Conservation (phyloP, 2,113 vertebrate genomes). For the Haplochromis vanheusdeni region DNA sequence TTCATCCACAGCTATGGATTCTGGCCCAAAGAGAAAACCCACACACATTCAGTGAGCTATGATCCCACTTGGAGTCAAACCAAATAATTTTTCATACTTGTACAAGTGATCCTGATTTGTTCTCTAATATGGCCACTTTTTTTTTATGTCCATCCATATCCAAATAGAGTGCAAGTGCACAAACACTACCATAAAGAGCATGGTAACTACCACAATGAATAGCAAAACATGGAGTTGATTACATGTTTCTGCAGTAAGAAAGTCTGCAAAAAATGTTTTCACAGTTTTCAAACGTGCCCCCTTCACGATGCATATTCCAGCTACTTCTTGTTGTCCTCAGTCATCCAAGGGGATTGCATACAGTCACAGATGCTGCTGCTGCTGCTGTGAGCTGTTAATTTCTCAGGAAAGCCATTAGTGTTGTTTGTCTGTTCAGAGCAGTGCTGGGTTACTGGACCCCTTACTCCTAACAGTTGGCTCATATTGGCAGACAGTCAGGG, state of each 20-base stretch:
- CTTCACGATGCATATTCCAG: background rate
- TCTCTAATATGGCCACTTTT: background rate
- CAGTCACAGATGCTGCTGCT: constrained; percentile 42
- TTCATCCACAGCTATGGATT: constrained; percentile 49
- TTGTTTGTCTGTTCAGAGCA: constrained; percentile 40
- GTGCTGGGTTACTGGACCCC: constrained; percentile 43
- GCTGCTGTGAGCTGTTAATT: constrained; percentile 49
- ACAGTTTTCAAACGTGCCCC: background rate
- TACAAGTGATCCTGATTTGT: constrained; percentile 37
- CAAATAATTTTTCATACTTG: constrained; percentile 38
- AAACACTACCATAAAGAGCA: background rate
- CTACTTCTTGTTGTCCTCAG: constrained; percentile 8
- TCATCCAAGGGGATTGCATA: constrained; percentile 33
- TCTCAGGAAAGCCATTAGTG: constrained; percentile 56
- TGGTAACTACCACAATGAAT: background rate
- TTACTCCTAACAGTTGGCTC: constrained; percentile 53
- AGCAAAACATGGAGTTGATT: background rate
- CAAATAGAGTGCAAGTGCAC: constrained; percentile 4
- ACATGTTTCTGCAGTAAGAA: background rate
- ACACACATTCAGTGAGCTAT: constrained; percentile 52
- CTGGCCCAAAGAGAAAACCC: constrained; percentile 52
- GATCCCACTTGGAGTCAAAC: constrained; percentile 46
- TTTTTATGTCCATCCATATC: background rate
- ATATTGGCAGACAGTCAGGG: constrained; percentile 38
- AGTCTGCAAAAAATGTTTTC: background rate